Conservation (phyloP, 1,140 invertebrate species). For the Trichonephila clavipes region DNA sequence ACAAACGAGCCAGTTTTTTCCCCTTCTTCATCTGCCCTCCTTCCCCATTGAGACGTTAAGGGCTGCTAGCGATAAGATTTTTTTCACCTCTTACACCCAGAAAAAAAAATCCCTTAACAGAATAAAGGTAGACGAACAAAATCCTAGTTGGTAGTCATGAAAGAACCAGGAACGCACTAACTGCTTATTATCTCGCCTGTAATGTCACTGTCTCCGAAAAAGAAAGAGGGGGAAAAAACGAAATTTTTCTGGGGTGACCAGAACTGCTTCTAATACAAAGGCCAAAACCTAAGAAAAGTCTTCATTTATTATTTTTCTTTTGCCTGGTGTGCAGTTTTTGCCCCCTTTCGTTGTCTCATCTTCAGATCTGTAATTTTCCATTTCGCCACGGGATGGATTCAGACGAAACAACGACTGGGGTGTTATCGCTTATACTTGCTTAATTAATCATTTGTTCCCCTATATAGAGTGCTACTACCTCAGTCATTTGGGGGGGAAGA, state of each 20-base stretch:
- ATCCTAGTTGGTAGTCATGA: slow-evolving; percentile 44
- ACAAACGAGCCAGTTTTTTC: slow-evolving; percentile 29
- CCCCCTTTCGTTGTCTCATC: neutral
- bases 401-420: slow-evolving; percentile 52
- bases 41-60: slow-evolving; percentile 53
- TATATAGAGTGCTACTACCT: neutral
- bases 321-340: neutral
- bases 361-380: slow-evolving; percentile 57
- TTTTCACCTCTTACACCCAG: neutral
- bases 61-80: slow-evolving; percentile 10
- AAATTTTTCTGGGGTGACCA: neutral
- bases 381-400: neutral
- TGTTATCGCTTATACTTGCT: neutral
- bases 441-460: slow-evolving; percentile 51
- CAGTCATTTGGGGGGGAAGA: neutral
- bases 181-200: slow-evolving; percentile 63
- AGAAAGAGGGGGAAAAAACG: neutral
- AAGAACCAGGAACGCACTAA: slow-evolving; percentile 44
- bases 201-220: slow-evolving; percentile 40
- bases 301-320: neutral
- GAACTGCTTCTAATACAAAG: slow-evolving; percentile 26
- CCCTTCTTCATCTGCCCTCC: neutral
- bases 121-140: neutral
- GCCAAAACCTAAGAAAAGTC: neutral
- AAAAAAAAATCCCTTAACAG: neutral